A percentile compares a stretch with the other conserved stretches of the same genome.
phyloP scores from a whole-genome alignment of 2,888 invertebrate genomes.

The Leptothorax acervorum region DNA sequence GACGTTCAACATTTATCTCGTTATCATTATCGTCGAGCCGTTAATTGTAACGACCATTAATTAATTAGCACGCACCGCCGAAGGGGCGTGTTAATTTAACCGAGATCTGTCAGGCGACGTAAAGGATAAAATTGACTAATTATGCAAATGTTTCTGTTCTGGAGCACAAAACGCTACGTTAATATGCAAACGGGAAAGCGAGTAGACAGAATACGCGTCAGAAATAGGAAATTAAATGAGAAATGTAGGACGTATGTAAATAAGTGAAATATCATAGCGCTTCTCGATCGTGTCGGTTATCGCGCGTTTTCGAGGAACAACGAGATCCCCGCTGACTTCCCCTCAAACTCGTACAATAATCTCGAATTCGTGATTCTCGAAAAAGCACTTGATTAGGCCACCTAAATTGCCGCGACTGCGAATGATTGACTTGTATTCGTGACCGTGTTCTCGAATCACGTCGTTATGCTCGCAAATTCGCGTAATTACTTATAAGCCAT shows the following conservation, averaged over 20 bases:
- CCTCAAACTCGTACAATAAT: not conserved
- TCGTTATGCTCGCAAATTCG: slow-evolving; percentile 20
- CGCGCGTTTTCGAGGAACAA: not conserved
- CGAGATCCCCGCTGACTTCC: not conserved
- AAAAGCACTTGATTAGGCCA: slow-evolving; percentile 32
- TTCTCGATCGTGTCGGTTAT: not conserved
- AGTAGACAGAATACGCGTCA: not conserved
- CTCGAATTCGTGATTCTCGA: slow-evolving; percentile 19
- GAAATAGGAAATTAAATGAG: slow-evolving; percentile 14
- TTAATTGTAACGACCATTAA: slow-evolving; percentile 11
- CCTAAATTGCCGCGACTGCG: not conserved
- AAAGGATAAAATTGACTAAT: slow-evolving; percentile 31
- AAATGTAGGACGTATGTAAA: slow-evolving; percentile 7
- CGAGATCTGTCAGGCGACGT: not conserved
- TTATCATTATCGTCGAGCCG: not conserved
- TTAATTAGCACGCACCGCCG: slow-evolving; percentile 12
- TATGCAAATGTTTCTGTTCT: slow-evolving; percentile 33
- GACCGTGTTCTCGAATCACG: slow-evolving; percentile 14
- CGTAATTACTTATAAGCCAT: slow-evolving; percentile 25
- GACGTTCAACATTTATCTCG: slow-evolving; percentile 3
- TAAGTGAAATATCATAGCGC: slow-evolving; percentile 19
- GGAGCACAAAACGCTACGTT: not conserved
- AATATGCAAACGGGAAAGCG: slow-evolving; percentile 2
- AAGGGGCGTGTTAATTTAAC: not conserved
- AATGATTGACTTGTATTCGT: slow-evolving; percentile 45